A percentile compares a stretch with the other conserved stretches of the same genome.
Conservation (phyloP, 2,113 vertebrate genomes). For the Lontra canadensis region DNA sequence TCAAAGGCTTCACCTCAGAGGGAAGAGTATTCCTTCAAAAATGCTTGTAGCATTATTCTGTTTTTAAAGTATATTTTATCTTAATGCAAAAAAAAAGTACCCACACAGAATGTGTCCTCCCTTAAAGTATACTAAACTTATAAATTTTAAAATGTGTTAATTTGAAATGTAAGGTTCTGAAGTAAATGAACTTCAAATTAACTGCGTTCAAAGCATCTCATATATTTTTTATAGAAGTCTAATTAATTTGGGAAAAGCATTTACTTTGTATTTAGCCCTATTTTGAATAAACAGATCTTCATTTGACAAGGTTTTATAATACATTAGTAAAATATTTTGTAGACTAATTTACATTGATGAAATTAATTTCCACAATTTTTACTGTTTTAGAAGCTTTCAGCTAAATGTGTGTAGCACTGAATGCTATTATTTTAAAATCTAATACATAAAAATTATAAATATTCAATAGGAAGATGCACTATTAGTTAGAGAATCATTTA, state of each 20-base stretch:
- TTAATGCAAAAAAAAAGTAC: not conserved
- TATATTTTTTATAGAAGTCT: constrained; percentile 39
- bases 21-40: constrained; percentile 65
- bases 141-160: not conserved
- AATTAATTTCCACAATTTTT: constrained; percentile 47
- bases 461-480: not conserved
- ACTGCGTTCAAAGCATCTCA: not conserved
- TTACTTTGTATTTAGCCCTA: constrained; percentile 42
- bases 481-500: not conserved
- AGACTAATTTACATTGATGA: constrained; percentile 14
- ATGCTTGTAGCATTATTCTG: constrained; percentile 58
- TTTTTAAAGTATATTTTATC: constrained; percentile 49
- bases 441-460: not conserved
- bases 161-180: not conserved
- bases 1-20: constrained; percentile 68
- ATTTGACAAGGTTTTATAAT: constrained; percentile 16
- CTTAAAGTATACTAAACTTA: constrained; percentile 20
- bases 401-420: not conserved
- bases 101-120: not conserved
- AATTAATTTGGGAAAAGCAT: constrained; percentile 47
- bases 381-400: not conserved
- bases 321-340: constrained; percentile 11
- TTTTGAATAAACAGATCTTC: constrained; percentile 33
- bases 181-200: constrained; percentile 54
- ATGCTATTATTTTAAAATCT: constrained; percentile 28